Base-by-base conservation (phyloP, 2,113 vertebrate genomes). In the Gymnorhina tibicen region DNA sequence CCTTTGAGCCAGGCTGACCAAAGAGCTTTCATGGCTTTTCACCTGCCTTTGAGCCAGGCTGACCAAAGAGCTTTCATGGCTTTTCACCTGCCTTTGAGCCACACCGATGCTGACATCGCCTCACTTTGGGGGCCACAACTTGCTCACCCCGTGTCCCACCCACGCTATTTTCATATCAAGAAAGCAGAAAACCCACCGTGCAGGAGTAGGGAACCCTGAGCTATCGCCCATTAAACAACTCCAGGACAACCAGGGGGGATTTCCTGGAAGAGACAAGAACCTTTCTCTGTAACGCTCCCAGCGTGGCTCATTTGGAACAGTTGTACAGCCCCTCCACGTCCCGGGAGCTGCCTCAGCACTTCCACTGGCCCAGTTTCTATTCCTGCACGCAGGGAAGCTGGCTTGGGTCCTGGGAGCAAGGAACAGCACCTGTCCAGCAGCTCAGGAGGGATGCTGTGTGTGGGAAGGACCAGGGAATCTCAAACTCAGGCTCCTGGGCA, bases 281-380 rank as follows among this genome's bases (percentile, higher is more conserved):
- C 23, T 80, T 37, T 27, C n/a, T 20, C n/a, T 42, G 32, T 21
- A 16, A 6, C 46, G 21, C 16, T 42, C 18, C 30, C 30, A 44
- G 73, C 6, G 7, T 0, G 7, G 53, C 62, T 55, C 15, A 0
- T 15, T 24, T 56, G 8, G 52, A 66, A 3, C 21, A 5, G 10
- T 9, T 11, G 20, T 2, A 6, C 17, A 64, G 28, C 20, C 11
- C 26, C 55, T 55, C 9, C 52, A 20, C 2, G 7, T 35, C 39
- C 75, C 35, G 47, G 44, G 78, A 92, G 67, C 75, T 91, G 32
- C 56, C 49, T 35, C 76, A 83, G 72, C 83, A 41, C 77, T 85
- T 32, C 22, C 52, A 44, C 19, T 15, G 18, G 82, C 80, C 50
- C 62, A 26, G 7, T 44, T 83, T 80, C 78, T 56, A 21, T 62